phyloP scores from a whole-genome alignment of 1,140 invertebrate species.

The Heterodera schachtii region DNA sequence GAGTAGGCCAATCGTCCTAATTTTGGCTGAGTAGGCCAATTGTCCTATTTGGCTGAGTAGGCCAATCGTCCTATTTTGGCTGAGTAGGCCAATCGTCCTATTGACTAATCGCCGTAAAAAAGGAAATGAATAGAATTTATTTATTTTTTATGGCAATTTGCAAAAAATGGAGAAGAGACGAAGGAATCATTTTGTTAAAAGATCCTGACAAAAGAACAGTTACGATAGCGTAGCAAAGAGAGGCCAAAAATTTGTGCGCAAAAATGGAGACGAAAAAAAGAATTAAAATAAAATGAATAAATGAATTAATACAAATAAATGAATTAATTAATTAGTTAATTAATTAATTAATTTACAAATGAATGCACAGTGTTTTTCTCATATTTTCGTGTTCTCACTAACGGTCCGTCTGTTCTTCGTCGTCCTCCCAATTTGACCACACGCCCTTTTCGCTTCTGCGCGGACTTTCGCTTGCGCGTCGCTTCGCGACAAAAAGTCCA shows the following conservation, averaged over 20 bases:
- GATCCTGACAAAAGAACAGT: background rate
- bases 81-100: too few relatives aligned
- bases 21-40: too few relatives aligned
- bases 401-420: slow-evolving; percentile 23
- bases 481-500: slow-evolving; percentile 43
- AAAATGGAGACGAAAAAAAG: background rate
- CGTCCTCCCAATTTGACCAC: slow-evolving; percentile 6
- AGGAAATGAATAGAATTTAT: background rate
- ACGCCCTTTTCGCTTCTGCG: slow-evolving; percentile 30
- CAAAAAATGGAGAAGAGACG: slow-evolving; percentile 5
- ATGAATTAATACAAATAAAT: too few relatives aligned
- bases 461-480: slow-evolving; percentile 29
- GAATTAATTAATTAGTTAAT: too few relatives aligned
- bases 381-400: slow-evolving; percentile 42
- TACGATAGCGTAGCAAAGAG: background rate
- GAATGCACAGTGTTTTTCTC: background rate
- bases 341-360: too few relatives aligned
- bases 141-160: slow-evolving; percentile 9
- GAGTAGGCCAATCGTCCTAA: too few relatives aligned
- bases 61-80: too few relatives aligned
- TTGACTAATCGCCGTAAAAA: too few relatives aligned
- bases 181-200: slow-evolving; percentile 6
- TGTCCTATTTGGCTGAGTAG: too few relatives aligned
- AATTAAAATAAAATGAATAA: too few relatives aligned
- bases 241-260: background rate